These are phyloP conservation scores for Arbacia lixula DNA, from an alignment of 53 echinoderm and acorn worm species.

Conservation along the genomic window DNA sequence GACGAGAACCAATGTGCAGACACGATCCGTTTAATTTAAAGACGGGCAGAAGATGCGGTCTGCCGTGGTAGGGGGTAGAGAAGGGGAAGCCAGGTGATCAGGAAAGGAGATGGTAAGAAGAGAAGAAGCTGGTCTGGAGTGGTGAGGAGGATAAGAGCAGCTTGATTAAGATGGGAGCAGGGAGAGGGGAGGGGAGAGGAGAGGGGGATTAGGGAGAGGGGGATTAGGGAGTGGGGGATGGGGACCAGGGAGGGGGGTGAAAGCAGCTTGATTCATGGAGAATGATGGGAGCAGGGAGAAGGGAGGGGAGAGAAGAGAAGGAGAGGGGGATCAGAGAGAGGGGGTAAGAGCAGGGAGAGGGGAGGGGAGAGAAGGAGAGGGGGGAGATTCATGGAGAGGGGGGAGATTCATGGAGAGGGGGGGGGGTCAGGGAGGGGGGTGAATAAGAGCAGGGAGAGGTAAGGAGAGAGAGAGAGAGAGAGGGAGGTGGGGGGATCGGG, in stretches of 20 bases:
- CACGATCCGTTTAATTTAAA: constrained; percentile 39
- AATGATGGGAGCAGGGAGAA: not conserved
- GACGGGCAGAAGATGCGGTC: constrained; percentile 8
- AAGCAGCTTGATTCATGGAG: too few relatives aligned
- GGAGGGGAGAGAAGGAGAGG: not conserved
- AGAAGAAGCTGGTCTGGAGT: not conserved
- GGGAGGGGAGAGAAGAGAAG: not conserved
- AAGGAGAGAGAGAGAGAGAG: not conserved
- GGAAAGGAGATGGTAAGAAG: not conserved
- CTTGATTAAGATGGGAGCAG: constrained; percentile 6
- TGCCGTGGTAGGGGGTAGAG: not conserved
- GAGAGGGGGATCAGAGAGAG: not conserved
- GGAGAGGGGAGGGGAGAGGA: not conserved
- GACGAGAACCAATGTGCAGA: constrained; percentile 3
- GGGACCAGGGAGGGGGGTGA: too few relatives aligned
- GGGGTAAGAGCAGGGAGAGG: not conserved
- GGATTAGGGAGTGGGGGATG: too few relatives aligned
- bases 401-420: not conserved
- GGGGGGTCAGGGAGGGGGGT: not conserved
- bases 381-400: not conserved
- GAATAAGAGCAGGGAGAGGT: not conserved
- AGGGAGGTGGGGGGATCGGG: not conserved
- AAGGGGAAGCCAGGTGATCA: not conserved
- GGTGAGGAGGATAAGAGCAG: not conserved
- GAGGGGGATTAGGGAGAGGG: not conserved